Evolutionary conservation across 2,888 invertebrate genomes (phyloP), one percentile per base, ranked within the genome.

Genomic region (Agelastica alni): DNA sequence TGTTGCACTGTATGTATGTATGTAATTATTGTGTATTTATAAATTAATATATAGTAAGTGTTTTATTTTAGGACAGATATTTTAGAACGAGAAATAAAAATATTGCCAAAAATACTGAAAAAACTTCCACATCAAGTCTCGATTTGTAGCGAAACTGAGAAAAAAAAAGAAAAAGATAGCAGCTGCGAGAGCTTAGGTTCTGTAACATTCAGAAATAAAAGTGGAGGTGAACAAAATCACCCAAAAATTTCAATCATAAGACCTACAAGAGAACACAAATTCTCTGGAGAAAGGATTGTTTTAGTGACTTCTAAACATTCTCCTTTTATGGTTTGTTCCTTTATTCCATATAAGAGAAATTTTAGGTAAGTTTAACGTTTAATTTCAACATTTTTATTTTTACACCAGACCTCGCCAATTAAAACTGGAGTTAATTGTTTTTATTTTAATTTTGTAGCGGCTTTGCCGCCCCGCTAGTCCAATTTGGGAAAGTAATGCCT

Each of bases 261-360:
- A 58, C 81, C 84, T 10, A 78, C 80, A 17, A 86, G 83, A 75
- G 83, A 83, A 58, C 85, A 86, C 58, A 84, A 83, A 64, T 88
- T 89, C 69, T 85, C 82, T 70, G 88, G 91, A 75, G 91, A 92
- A 71, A 83, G 95, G 68, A 81, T 95, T 60, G 87, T 92, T 52
- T 82, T 96, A 77, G 86, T 91, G 30, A 87, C 92, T 44, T 80
- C 85, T 4, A 85, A 85, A 66, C 87, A 87, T 67, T 85, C 87
- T 52, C 95, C 96, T 26, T 89, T 94, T 78, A 82, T 89, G 64
- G 82, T 96, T 57, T 95, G 90, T 75, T 95, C 95, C 30, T 85
- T 91, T 49, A 84, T 96, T 71, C 93, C 95, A 26, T 94, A 92
- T 74, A 87, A 49, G 32, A 49, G 57, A 22, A 28, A 30, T 42